Evolutionary conservation across 37 sponge, comb jelly and placozoan genomes (phyloP).

Genomic region (Spongilla lacustris): DNA sequence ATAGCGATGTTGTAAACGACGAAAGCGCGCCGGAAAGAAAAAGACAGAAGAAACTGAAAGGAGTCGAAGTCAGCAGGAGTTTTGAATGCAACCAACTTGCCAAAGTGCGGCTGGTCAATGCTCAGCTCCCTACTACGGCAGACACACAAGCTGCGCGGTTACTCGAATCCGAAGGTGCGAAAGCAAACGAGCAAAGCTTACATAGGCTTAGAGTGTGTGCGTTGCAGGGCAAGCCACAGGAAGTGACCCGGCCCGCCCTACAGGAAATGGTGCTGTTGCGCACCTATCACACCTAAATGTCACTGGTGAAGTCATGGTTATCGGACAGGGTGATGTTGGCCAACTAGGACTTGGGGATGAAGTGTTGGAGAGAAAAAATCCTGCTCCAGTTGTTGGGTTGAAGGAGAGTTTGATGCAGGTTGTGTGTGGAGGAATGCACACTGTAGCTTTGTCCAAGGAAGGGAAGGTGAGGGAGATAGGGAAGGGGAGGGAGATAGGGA

Average conservation of each 20-base stretch:
- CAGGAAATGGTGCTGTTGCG: not conserved
- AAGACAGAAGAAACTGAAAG: not conserved
- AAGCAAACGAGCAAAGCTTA: not conserved
- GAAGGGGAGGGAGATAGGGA: not conserved
- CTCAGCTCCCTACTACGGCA: not conserved
- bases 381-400: constrained; percentile 71
- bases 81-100: not conserved
- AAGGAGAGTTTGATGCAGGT: constrained; percentile 71
- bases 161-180: not conserved
- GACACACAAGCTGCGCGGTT: not conserved
- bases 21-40: not conserved
- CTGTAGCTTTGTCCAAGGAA: constrained; percentile 78
- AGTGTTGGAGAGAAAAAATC: constrained; percentile 82
- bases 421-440: constrained; percentile 98
- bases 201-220: too few species aligned
- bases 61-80: not conserved
- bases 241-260: not conserved
- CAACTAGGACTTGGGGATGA: constrained; percentile 97
- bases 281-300: not conserved
- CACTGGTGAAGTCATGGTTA: constrained; percentile 55
- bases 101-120: not conserved
- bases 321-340: constrained; percentile 94
- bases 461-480: constrained; percentile 43
- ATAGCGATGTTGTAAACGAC: not conserved
- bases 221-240: too few species aligned